phyloP scores from a whole-genome alignment of 1,140 invertebrate genomes.

The Brachionus sp. region DNA sequence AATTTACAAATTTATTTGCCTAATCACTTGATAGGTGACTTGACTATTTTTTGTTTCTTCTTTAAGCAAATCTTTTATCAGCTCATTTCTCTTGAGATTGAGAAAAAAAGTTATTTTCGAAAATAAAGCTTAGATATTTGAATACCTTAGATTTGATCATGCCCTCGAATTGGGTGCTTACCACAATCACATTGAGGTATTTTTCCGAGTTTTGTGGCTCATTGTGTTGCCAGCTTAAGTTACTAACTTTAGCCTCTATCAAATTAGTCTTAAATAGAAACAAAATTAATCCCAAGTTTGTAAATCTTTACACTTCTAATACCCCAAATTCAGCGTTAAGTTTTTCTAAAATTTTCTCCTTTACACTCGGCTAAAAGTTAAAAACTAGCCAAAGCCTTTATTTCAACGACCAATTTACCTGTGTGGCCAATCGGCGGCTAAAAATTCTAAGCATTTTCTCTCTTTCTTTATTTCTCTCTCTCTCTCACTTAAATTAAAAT shows the following conservation, averaged over 20 bases:
- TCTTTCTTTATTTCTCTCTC: not conserved
- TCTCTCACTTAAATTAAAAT: not conserved
- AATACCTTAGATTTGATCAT: slow-evolving; percentile 21
- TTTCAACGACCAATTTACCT: not conserved
- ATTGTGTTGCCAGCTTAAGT: slow-evolving; percentile 30
- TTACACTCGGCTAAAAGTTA: not conserved
- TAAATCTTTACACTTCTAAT: not conserved
- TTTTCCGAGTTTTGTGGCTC: not conserved
- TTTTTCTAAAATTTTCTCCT: not conserved
- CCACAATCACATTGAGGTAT: slow-evolving; percentile 17
- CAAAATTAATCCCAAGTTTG: not conserved
- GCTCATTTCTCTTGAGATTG: slow-evolving; percentile 5
- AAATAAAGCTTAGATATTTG: not conserved
- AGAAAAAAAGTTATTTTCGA: too few species aligned
- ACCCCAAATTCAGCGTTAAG: slow-evolving; percentile 16
- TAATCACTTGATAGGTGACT: slow-evolving; percentile 20
- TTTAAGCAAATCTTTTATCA: not conserved
- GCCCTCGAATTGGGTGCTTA: not conserved
- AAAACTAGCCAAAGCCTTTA: slow-evolving; percentile 20
- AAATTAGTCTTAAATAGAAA: not conserved
- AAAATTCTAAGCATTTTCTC: slow-evolving; percentile 18
- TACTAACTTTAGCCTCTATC: slow-evolving; percentile 20
- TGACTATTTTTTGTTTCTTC: not conserved
- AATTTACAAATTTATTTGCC: not conserved
- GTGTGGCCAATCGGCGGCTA: not conserved